phyloP scores from a whole-genome alignment of 35 echinoderm and acorn worm species.

The Patiria miniata region DNA sequence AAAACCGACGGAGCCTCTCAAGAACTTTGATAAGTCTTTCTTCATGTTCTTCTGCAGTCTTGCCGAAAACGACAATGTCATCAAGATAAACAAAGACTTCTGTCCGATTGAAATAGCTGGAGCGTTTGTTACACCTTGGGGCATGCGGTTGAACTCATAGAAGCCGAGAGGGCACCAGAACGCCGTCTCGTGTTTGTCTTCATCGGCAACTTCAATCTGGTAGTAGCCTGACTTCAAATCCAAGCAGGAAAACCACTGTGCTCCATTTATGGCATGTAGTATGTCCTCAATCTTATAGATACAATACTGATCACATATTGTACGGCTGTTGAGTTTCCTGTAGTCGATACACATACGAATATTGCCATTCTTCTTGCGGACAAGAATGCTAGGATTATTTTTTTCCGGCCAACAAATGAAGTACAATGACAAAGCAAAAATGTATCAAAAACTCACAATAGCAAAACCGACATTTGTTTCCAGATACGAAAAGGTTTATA shows the following conservation, averaged over 20 bases:
- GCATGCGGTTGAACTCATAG: conserved; percentile 83
- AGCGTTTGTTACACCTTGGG: conserved; percentile 67
- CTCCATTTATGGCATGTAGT: background rate
- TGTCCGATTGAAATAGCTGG: conserved; percentile 43
- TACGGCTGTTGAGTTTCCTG: conserved; percentile 15
- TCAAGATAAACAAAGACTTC: conserved; percentile 72
- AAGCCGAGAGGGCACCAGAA: conserved; percentile 69
- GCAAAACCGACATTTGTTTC: too few relatives aligned
- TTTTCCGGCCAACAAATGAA: too few relatives aligned
- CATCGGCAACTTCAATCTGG: conserved; percentile 68
- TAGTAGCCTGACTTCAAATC: conserved; percentile 67
- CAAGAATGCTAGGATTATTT: too few relatives aligned
- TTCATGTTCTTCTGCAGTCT: conserved; percentile 60
- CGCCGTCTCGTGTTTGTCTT: conserved; percentile 62
- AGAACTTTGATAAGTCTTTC: conserved; percentile 45
- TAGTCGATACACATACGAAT: conserved; percentile 47
- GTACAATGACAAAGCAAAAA: too few relatives aligned
- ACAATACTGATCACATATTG: background rate
- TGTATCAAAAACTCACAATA: too few relatives aligned
- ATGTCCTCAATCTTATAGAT: conserved; percentile 15
- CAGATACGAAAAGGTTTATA: too few relatives aligned
- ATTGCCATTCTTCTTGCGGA: conserved; percentile 49
- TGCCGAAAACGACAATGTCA: conserved; percentile 56
- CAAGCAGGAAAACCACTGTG: too few relatives aligned
- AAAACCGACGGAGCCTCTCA: conserved; percentile 25